phyloP scores from a whole-genome alignment of 2,797 vertebrate species.

The Gallirallus australis region DNA sequence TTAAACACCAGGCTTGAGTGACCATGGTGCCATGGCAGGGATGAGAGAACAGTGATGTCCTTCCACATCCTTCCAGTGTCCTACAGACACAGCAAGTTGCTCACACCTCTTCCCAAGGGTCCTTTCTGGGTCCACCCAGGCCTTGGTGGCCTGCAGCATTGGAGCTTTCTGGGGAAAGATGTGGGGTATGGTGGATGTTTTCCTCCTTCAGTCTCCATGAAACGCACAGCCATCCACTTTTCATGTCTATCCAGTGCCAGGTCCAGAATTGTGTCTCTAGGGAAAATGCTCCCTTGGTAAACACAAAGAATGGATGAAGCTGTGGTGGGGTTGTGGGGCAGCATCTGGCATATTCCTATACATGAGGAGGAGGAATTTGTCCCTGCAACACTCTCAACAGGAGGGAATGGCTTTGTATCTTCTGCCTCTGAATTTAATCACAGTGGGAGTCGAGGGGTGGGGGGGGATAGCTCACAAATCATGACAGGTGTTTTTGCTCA shows the following conservation, averaged over 20 bases:
- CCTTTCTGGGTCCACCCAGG: neutral
- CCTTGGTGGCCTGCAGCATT: neutral
- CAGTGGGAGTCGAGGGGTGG: rapidly evolving
- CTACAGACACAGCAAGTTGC: neutral
- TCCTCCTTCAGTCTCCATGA: neutral
- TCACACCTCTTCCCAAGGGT: neutral
- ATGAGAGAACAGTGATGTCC: neutral
- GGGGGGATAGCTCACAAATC: neutral
- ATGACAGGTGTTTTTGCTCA: neutral
- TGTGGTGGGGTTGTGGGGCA: neutral
- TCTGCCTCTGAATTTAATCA: neutral
- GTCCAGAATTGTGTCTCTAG: neutral
- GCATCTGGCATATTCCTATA: rapidly evolving
- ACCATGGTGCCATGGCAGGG: rapidly evolving
- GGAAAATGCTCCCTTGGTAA: neutral
- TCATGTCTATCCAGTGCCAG: neutral
- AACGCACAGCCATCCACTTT: rapidly evolving
- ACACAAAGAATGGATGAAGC: neutral
- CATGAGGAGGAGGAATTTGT: neutral
- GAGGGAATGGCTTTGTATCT: neutral
- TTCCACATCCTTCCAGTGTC: neutral
- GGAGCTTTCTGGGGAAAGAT: neutral
- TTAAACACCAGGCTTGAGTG: neutral
- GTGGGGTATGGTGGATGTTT: rapidly evolving
- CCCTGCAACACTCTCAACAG: rapidly evolving